Percentiles rank a stretch among this genome's conserved stretches.
Evolutionary conservation across 2,113 vertebrate genomes (phyloP).

Genomic region (Pluvianellus socialis): DNA sequence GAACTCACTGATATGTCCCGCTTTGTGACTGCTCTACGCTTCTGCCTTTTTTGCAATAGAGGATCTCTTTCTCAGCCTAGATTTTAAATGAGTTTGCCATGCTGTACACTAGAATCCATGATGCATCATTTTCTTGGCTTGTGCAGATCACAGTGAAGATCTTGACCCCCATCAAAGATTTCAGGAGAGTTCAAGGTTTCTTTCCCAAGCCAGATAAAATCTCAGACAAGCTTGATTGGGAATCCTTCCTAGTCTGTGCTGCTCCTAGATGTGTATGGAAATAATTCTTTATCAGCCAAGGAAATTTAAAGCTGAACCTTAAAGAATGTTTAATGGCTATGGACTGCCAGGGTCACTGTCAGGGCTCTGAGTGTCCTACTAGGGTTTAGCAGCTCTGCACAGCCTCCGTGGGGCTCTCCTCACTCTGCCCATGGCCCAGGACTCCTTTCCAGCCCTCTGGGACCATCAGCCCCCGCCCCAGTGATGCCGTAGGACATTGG

Average conservation of each 20-base stretch:
- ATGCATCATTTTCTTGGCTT: fast-evolving
- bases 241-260: neutral
- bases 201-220: neutral
- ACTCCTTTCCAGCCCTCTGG: neutral
- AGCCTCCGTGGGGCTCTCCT: neutral
- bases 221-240: neutral
- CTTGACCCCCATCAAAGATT: neutral
- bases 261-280: neutral
- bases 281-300: neutral
- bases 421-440: neutral
- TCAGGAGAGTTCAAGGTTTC: neutral
- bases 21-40: neutral
- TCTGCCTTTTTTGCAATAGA: neutral
- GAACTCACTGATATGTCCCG: neutral
- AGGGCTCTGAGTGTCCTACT: neutral
- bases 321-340: neutral
- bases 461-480: neutral
- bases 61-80: neutral
- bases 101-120: neutral
- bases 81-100: neutral
- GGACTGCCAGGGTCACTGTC: neutral
- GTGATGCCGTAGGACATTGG: fast-evolving
- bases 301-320: neutral
- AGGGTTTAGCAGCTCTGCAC: fast-evolving
- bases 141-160: neutral